phyloP scores from a whole-genome alignment of 1,140 invertebrate species.

The Lasioglossum baleicum region DNA sequence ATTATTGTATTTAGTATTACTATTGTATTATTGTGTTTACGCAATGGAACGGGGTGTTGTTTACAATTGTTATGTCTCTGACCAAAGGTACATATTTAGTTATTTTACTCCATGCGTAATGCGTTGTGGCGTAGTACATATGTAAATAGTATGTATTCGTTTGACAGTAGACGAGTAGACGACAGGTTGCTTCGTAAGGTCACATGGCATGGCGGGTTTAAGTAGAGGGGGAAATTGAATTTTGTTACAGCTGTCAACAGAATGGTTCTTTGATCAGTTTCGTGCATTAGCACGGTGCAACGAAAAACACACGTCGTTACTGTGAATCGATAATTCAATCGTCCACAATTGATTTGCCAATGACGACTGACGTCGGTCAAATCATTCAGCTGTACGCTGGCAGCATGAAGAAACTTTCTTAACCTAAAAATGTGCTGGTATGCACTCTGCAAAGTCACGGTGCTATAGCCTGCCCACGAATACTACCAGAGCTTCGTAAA shows the following conservation, averaged over 20 bases:
- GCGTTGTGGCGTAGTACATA: background rate
- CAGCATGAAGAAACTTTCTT: constrained; percentile 9
- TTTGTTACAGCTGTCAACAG: constrained; percentile 40
- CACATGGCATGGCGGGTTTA: constrained; percentile 18
- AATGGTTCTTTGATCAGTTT: constrained; percentile 28
- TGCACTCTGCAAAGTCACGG: constrained; percentile 33
- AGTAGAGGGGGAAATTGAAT: background rate
- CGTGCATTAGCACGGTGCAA: constrained; percentile 12
- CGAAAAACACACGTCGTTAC: background rate
- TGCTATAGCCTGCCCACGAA: constrained; percentile 4
- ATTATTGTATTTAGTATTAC: too few relatives aligned
- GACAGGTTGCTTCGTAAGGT: constrained; percentile 39
- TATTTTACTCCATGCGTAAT: background rate
- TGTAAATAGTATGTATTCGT: too few relatives aligned
- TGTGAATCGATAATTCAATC: background rate
- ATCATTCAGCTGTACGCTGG: background rate
- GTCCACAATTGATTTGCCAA: background rate
- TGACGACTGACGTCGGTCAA: background rate
- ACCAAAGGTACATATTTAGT: background rate
- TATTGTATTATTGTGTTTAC: too few relatives aligned
- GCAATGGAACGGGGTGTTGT: too few relatives aligned
- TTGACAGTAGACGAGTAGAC: constrained; percentile 1
- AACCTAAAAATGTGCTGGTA: constrained; percentile 43
- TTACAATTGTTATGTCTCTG: constrained; percentile 1
- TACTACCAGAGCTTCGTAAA: constrained; percentile 12